Evolutionary conservation across 2,797 vertebrate genomes (phyloP), one percentile per base, ranked within the genome.

Genomic region (Poeciliopsis turneri): DNA sequence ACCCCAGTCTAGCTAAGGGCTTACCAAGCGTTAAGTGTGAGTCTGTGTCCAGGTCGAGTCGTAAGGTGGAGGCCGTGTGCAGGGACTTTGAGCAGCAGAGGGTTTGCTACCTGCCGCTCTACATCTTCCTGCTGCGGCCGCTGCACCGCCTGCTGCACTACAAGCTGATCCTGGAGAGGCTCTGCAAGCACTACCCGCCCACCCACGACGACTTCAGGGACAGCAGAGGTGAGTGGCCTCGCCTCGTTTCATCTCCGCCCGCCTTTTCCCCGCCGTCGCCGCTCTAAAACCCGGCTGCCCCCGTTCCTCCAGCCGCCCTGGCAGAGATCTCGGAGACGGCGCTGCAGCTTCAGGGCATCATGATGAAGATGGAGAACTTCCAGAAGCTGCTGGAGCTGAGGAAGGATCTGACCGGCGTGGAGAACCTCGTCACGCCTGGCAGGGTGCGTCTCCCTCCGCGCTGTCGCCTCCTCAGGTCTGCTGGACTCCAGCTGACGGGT

Each of bases 301-400:
- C 25, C 25, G 1, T 28, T 12, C 1, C 23, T n/a, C 47, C 64
- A 99, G 98, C 98, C 78, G 97, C 97, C 28, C 89, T 99, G 91
- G 98, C 97, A 0, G 97, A 98, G 87, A 96, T 99, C 89, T 97
- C 97, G 0, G 98, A 99, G 92, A 95, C 98, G 96, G 97, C 96
- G 82, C 95, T 96, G 39, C 97, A 97, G 88, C 96, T 99, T 61
- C 97, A 98, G 0, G 95, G 97, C 55, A 95, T 94, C 72, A 98
- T 99, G 97, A 97, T 98, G 94, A 98, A 99, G 95, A 98, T 98
- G 95, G 98, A 99, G 94, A 99, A 99, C 88, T 98, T 98, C 93
- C 98, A 99, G 95, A 99, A 98, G 88, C 96, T 99, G 9, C 95
- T 98, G 2, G 98, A 99, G 90, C 96, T 99, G 86, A 98, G 96